Percentiles rank a stretch among this genome's conserved stretches.
Evolutionary conservation across 2,797 vertebrate species (phyloP).

Genomic region (Tolypeutes matacus): DNA sequence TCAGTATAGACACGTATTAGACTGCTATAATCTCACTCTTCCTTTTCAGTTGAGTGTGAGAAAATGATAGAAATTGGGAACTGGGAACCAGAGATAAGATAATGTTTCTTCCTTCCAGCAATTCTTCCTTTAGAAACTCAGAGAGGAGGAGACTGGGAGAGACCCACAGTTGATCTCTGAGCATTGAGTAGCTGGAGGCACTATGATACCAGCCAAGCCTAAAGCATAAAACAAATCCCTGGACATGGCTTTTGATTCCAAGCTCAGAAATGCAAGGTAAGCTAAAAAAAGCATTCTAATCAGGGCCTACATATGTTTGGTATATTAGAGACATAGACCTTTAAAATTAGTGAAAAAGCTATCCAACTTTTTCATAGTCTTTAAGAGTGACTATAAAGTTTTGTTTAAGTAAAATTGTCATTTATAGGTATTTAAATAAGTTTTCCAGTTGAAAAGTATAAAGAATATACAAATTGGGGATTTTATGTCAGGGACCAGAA

Average conservation of each 20-base stretch:
- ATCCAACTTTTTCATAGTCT: not conserved
- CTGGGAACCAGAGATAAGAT: constrained; percentile 66
- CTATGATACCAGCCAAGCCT: not conserved
- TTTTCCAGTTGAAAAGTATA: constrained; percentile 57
- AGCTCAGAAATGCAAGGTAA: constrained; percentile 9
- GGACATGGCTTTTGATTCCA: not conserved
- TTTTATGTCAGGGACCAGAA: constrained; percentile 47
- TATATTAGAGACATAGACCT: not conserved
- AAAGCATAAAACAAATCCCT: constrained; percentile 28
- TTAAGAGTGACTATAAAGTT: constrained; percentile 24
- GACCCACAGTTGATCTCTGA: not conserved
- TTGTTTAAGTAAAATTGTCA: not conserved
- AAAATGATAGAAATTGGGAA: constrained; percentile 51
- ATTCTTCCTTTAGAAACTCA: constrained; percentile 18
- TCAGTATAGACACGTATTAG: not conserved
- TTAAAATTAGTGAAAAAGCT: constrained; percentile 1
- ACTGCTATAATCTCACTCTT: not conserved
- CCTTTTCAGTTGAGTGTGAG: not conserved
- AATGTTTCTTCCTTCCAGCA: constrained; percentile 39
- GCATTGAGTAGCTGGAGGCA: not conserved
- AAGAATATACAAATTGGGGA: constrained; percentile 18
- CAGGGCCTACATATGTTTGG: not conserved
- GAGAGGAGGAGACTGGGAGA: not conserved
- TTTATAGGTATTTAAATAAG: constrained; percentile 60
- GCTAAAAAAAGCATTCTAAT: constrained; percentile 26